Base-by-base conservation (phyloP, 2,888 invertebrate species). In the Hypolimnas misippus region DNA sequence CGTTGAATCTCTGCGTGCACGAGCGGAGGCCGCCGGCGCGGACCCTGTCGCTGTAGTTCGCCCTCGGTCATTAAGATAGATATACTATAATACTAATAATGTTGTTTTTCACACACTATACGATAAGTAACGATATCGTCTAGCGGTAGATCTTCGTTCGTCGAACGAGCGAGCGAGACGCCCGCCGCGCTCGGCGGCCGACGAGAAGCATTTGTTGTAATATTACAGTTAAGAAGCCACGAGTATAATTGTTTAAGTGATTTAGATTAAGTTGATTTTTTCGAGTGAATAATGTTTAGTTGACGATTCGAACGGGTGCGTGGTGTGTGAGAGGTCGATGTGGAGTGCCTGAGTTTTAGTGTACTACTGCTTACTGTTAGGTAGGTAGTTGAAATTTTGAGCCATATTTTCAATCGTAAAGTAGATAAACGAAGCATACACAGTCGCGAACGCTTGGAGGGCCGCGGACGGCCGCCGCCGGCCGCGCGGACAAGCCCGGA, bases 331-430 rank as follows among this genome's bases (percentile, higher is more conserved):
- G 88, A 89, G 88, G 84, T 89, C 84, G 85, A 86, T 87, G 89
- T 87, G 86, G 90, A 87, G 89, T 91, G 91, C 87, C 89, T 89
- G 92, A 82, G 85, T 84, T 83, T 79, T 89, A 89, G 89, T 83
- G 85, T 87, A 90, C 89, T 89, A 87, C 91, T 85, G 92, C 92
- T 92, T 91, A 92, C 89, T 89, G 89, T 91, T 92, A 91, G 92
- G 92, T 92, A 91, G 91, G 91, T 91, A 90, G 90, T 90, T 90
- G 88, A 85, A 89, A 89, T 91, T 90, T 89, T 86, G 87, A 90
- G 87, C 87, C 87, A 87, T 87, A 89, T 89, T 89, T 89, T 88
- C 79, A 85, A 89, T 87, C 84, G 89, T 89, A 89, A 84, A 79
- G 90, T 90, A 91, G 89, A 80, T 83, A 82, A 85, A 83, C 80